Conservation (phyloP, 2,797 vertebrate genomes). For the Aotus griseimembra region DNA sequence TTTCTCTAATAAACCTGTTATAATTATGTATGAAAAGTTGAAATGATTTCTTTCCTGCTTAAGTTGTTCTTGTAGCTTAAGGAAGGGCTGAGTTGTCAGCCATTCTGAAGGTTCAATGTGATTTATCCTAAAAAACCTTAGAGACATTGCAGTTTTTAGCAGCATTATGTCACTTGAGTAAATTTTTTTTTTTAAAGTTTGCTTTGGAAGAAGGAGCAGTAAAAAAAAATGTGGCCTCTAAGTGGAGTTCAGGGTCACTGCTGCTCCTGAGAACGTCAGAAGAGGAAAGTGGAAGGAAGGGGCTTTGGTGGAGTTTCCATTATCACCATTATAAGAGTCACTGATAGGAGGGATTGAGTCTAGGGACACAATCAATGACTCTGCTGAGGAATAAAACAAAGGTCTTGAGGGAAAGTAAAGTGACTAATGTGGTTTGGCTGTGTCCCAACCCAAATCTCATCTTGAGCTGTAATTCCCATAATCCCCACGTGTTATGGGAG, state of each 20-base stretch:
- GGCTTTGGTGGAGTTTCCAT: not conserved
- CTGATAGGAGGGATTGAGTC: not conserved
- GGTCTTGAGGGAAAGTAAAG: not conserved
- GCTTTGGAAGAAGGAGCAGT: not conserved
- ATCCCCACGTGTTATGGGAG: not conserved
- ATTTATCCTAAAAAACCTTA: constrained; percentile 58
- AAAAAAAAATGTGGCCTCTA: not conserved
- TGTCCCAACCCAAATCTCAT: not conserved
- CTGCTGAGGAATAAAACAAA: not conserved
- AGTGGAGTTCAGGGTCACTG: not conserved
- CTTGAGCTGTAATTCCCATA: not conserved
- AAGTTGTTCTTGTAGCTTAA: constrained; percentile 12
- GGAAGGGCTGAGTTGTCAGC: not conserved
- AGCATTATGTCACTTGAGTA: not conserved
- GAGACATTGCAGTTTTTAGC: constrained; percentile 35
- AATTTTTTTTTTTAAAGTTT: not conserved
- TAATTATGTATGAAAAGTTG: constrained; percentile 56
- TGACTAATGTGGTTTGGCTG: not conserved
- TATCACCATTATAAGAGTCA: not conserved
- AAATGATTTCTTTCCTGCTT: constrained; percentile 65
- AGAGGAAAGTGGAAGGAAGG: not conserved
- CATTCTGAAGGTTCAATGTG: not conserved
- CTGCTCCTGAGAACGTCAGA: not conserved
- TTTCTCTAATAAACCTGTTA: constrained; percentile 59
- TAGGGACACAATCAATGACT: not conserved